phyloP scores from a whole-genome alignment of 2,797 vertebrate species.

The Ceryle rudis region DNA sequence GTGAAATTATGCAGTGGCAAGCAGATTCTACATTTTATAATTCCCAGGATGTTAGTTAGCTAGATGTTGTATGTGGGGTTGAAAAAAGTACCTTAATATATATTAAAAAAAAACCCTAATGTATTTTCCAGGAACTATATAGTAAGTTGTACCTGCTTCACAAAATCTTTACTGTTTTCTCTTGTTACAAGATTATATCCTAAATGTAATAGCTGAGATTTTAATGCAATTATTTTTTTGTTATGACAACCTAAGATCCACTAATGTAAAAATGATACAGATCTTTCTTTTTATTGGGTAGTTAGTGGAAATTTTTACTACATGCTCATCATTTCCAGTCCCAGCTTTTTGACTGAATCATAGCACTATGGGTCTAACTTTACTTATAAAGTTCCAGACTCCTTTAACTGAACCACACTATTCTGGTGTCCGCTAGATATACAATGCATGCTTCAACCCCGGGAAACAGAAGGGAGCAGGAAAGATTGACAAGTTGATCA shows the following conservation, averaged over 20 bases:
- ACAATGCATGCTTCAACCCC: not conserved
- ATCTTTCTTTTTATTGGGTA: not conserved
- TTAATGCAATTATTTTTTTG: not conserved
- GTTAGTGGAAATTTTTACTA: conserved; percentile 6
- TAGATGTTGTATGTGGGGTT: not conserved
- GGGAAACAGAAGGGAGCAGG: not conserved
- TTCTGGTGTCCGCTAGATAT: not conserved
- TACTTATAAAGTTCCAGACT: not conserved
- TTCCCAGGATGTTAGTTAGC: not conserved
- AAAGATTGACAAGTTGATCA: not conserved
- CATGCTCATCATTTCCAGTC: not conserved
- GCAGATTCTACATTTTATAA: conserved; percentile 31
- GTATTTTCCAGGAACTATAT: conserved; percentile 13
- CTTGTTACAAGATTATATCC: not conserved
- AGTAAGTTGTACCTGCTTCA: not conserved
- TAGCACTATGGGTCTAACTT: not conserved
- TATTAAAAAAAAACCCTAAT: not conserved
- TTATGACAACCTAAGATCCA: conserved; percentile 25
- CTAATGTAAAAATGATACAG: not conserved
- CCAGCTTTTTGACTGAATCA: not conserved
- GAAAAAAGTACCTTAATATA: not conserved
- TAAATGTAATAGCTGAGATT: not conserved
- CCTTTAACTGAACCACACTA: not conserved
- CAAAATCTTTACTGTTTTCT: not conserved
- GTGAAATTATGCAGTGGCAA: conserved; percentile 5